Evolutionary conservation across 2,888 invertebrate species (phyloP).

Genomic region (Matsumyia berberina): DNA sequence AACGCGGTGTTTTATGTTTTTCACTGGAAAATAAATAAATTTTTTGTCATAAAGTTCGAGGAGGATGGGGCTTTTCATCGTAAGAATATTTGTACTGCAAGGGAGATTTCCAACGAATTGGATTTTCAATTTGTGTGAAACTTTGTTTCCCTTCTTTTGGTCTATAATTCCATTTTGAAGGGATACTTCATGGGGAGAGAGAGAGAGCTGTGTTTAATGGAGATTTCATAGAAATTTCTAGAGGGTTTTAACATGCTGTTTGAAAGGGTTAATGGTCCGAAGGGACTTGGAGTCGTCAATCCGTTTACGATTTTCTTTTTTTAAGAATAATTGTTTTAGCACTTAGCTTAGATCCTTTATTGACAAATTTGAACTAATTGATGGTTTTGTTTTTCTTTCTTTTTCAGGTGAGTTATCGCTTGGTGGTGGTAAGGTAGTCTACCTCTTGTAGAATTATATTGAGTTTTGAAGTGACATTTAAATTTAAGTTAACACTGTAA

Average conservation of each 20-base stretch:
- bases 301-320: conserved; percentile 62
- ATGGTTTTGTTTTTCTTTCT: conserved; percentile 8
- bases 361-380: conserved; percentile 41
- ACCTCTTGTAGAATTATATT: conserved; percentile 12
- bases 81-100: too few species aligned
- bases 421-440: conserved; percentile 19
- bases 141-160: conserved; percentile 15
- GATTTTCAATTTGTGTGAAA: conserved; percentile 41
- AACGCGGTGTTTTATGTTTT: background rate
- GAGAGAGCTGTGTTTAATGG: conserved; percentile 48
- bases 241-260: conserved; percentile 37
- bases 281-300: conserved; percentile 47
- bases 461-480: background rate
- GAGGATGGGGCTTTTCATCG: background rate
- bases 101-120: conserved; percentile 34
- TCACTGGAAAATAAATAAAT: conserved; percentile 42
- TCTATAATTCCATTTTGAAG: conserved; percentile 49
- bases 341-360: conserved; percentile 11
- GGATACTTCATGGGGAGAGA: conserved; percentile 33
- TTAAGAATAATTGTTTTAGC: conserved; percentile 52
- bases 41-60: conserved; percentile 18
- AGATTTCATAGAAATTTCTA: conserved; percentile 32
- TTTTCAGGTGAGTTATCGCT: conserved; percentile 38
- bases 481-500: conserved; percentile 47
- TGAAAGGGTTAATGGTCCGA: conserved; percentile 42